Base-by-base conservation (phyloP, 92 coral and sea anemone species). In the Anthopleura xanthogrammica region DNA sequence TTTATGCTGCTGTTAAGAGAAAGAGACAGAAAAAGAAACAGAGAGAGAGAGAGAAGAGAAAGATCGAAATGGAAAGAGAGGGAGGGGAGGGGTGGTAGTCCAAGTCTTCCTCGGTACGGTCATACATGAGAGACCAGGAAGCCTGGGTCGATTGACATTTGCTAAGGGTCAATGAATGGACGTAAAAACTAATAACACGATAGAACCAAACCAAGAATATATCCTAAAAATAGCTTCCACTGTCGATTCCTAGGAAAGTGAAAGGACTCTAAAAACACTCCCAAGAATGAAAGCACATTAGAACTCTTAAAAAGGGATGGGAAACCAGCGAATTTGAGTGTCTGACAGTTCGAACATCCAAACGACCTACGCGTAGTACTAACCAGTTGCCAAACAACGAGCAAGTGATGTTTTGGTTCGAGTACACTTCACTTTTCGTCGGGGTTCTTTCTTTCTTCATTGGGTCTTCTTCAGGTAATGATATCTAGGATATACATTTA, bases 391-490 rank as follows among this genome's bases (percentile, higher is more conserved):
- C n/a, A 58, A 58, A 58, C n/a, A 19, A 58, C 64, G 64, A 58
- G 14, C 4, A 4, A 58, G 64, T 14, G 64, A 58, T 58, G 64
- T 58, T 58, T 58, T 19, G 64, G 64, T 58, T 58, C n/a, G 64
- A 58, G 2, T 14, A 58, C n/a, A 19, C n/a, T 58, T 5, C n/a
- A 16, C 4, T 58, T 2, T 4, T 16, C 2, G 22, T 58, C n/a
- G 64, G 64, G 5, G 13, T 39, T 14, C 40, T 79, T 3, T 79
- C 23, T 9, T 41, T 64, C 6, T 79, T 79, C 46, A 56, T 60
- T 41, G 73, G 75, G 14, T 16, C 41, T 13, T 79, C 83, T 1
- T 62, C 83, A 79, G 83, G 83, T 79, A 79, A 39, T 13, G 22
- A 60, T 39, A 36, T 19, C 4, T 62, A 13, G 42, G 5, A 24